Conservation (phyloP, 2,888 invertebrate genomes). For the Octodonta nipae region DNA sequence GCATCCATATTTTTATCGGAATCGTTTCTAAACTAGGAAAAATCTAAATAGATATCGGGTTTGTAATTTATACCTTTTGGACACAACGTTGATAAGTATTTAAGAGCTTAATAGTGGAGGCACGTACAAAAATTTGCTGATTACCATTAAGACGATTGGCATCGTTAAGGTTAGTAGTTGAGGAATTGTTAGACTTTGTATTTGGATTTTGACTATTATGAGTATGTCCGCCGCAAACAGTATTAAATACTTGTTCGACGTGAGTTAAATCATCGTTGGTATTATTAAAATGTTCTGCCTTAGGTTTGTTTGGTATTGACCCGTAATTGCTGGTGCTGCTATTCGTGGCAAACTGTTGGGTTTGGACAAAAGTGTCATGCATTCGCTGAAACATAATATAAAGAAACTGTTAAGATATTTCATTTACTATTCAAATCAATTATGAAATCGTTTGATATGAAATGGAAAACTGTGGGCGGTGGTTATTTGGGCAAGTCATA, state of each 20-base stretch:
- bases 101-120: constrained; percentile 53
- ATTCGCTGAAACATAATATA: constrained; percentile 49
- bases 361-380: constrained; percentile 76
- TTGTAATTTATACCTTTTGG: constrained; percentile 47
- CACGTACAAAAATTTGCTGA: constrained; percentile 48
- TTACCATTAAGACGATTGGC: constrained; percentile 21
- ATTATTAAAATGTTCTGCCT: constrained; percentile 25
- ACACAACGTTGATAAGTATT: constrained; percentile 53
- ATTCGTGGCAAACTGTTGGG: constrained; percentile 43
- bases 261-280: constrained; percentile 29
- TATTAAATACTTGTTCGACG: constrained; percentile 16
- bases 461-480: too few species aligned
- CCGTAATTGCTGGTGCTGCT: constrained; percentile 36
- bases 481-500: too few species aligned
- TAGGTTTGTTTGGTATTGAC: constrained; percentile 30
- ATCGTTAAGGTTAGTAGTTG: constrained; percentile 28
- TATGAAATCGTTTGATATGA: neutral
- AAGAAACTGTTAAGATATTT: too few species aligned
- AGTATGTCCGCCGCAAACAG: constrained; percentile 7
- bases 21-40: too few species aligned
- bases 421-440: neutral
- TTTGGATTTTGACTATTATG: constrained; percentile 1
- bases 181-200: constrained; percentile 23
- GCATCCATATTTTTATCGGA: too few species aligned
- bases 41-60: too few species aligned